phyloP scores from a whole-genome alignment of 53 echinoderm and acorn worm genomes.

The Mesocentrotus franciscanus region DNA sequence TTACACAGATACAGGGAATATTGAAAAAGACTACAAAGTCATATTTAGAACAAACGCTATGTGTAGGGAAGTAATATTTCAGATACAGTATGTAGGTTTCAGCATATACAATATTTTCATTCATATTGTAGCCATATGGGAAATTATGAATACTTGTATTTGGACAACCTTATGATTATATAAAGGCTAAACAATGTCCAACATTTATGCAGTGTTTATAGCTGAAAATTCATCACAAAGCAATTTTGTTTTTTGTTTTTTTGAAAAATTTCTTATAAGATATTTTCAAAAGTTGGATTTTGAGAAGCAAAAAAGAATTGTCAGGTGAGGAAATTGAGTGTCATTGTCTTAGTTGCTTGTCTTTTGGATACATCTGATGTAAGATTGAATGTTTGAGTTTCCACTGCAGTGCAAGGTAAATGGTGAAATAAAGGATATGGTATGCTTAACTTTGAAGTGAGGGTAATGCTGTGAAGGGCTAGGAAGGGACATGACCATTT shows the following conservation, averaged over 20 bases:
- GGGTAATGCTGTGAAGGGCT: neutral
- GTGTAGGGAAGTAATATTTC: neutral
- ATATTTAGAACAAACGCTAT: neutral
- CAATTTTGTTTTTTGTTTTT: neutral
- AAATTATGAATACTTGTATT: neutral
- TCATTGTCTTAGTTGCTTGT: neutral
- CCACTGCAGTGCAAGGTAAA: neutral
- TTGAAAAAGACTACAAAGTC: neutral
- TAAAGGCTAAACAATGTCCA: neutral
- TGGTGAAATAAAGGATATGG: neutral
- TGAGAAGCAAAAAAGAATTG: neutral
- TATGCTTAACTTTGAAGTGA: neutral
- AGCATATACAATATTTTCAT: neutral
- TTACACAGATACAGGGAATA: neutral
- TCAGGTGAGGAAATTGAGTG: neutral
- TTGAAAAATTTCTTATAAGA: neutral
- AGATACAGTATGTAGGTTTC: neutral
- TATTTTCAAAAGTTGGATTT: conserved; percentile 22
- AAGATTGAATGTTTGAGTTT: neutral
- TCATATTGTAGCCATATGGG: neutral
- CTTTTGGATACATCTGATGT: neutral
- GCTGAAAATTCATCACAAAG: neutral
- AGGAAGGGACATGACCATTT: neutral
- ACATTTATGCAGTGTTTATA: neutral
- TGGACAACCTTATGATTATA: neutral